Evolutionary conservation across 2,888 invertebrate genomes (phyloP), one percentile per base, ranked within the genome.

Genomic region (Phalera bucephala): DNA sequence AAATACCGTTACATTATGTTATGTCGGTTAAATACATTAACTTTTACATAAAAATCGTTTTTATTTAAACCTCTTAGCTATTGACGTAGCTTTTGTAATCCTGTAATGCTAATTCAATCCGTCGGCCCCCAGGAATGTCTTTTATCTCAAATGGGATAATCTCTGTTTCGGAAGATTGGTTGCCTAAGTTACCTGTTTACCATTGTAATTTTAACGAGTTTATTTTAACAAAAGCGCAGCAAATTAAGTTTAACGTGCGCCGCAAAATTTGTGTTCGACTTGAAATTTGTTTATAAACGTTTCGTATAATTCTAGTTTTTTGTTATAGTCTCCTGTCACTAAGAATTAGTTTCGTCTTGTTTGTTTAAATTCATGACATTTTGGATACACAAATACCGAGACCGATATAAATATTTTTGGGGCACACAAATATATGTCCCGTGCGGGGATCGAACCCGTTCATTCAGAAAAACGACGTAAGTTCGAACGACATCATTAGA

Each of bases 81-180:
- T 57, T 50, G 38, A 55, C 64, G 61, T 53, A 51, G 42, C 45
- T 49, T 55, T 55, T 60, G 59, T 74, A 71, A 78, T 75, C 75
- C 72, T 66, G 71, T 81, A 75, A 79, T 72, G 76, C 69, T 78
- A 79, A 80, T 80, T 78, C 63, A 72, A 78, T 80, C 77, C 71
- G 69, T 64, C 66, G 64, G 71, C 51, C 52, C 56, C 57, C 49
- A 54, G 62, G 63, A 62, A 61, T 72, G 64, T 69, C 56, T 62
- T 70, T 74, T 74, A 78, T 76, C 73, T 73, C 47, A 62, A 61
- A 59, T 51, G 46, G 61, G 72, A 71, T 75, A 65, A 77, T 73
- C 76, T 73, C 55, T 63, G 62, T 70, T 70, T 66, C 67, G 57
- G 60, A 67, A 76, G 72, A 80, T 79, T 70, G 72, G 73, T 72